Evolutionary conservation across 2,113 vertebrate genomes (phyloP).

Genomic region (Hucho hucho): DNA sequence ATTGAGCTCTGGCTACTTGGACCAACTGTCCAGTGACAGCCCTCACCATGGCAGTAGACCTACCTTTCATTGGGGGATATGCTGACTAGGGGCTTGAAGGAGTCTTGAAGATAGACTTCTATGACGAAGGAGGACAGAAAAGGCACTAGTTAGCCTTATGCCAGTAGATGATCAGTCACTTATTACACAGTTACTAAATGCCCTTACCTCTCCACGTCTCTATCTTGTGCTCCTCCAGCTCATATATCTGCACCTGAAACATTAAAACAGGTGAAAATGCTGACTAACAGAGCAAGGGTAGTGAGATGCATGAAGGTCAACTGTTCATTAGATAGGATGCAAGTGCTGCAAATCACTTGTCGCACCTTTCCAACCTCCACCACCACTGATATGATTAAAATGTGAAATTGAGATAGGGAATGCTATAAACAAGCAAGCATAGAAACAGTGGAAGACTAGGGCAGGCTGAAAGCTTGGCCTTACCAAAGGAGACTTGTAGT

Average conservation of each 20-base stretch:
- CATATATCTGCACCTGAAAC: slow-evolving; percentile 94
- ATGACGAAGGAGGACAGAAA: slow-evolving; percentile 19
- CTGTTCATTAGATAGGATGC: background rate
- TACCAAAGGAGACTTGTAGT: slow-evolving; percentile 97
- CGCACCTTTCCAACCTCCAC: no score
- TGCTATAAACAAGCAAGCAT: background rate
- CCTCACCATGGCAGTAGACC: slow-evolving; percentile 1
- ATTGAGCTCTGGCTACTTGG: background rate
- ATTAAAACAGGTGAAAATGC: slow-evolving; percentile 9
- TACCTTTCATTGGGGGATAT: slow-evolving; percentile 96
- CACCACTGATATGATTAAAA: background rate
- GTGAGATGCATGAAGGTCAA: background rate
- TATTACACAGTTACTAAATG: background rate
- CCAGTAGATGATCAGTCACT: background rate
- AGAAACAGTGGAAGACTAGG: background rate
- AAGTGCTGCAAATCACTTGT: background rate
- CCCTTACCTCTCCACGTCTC: slow-evolving; percentile 95
- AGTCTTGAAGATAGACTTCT: slow-evolving; percentile 96
- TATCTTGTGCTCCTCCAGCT: slow-evolving; percentile 97
- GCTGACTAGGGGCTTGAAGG: slow-evolving; percentile 95
- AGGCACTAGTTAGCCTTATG: background rate
- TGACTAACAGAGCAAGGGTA: background rate
- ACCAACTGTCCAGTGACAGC: background rate
- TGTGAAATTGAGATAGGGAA: background rate
- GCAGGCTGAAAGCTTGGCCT: slow-evolving; percentile 38